phyloP scores from a whole-genome alignment of 2,797 vertebrate species.

The Astyanax mexicanus region DNA sequence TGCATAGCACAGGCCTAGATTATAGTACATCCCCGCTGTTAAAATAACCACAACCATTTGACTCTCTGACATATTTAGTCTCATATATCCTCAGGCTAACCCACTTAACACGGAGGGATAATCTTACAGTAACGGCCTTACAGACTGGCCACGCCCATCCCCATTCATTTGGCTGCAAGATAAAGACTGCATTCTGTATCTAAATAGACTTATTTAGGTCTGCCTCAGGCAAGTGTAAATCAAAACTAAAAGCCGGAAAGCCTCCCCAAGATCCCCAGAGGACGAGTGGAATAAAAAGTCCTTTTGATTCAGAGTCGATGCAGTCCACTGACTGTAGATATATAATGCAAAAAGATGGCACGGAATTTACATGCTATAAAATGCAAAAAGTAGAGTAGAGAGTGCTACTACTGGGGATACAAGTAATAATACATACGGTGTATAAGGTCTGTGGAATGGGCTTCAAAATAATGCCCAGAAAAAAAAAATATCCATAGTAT shows the following conservation, averaged over 20 bases:
- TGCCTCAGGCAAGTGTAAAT: no score
- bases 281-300: not conserved
- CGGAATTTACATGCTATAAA: not conserved
- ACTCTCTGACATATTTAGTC: not conserved
- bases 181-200: not conserved
- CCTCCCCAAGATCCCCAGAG: not conserved
- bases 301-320: not conserved
- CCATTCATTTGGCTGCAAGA: not conserved
- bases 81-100: constrained; percentile 8
- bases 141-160: not conserved
- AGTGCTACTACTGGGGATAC: no score
- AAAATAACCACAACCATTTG: not conserved
- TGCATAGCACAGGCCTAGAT: not conserved
- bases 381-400: no score
- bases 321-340: not conserved
- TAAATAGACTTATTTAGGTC: not conserved
- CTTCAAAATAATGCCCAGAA: no score
- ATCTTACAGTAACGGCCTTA: not conserved
- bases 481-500: no score
- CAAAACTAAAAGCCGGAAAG: not conserved
- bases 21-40: not conserved
- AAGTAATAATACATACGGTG: no score
- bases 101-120: not conserved
- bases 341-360: not conserved
- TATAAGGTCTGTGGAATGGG: no score